Base-by-base conservation (phyloP, 2,113 vertebrate species). In the Thalassarche chlororhynchos region DNA sequence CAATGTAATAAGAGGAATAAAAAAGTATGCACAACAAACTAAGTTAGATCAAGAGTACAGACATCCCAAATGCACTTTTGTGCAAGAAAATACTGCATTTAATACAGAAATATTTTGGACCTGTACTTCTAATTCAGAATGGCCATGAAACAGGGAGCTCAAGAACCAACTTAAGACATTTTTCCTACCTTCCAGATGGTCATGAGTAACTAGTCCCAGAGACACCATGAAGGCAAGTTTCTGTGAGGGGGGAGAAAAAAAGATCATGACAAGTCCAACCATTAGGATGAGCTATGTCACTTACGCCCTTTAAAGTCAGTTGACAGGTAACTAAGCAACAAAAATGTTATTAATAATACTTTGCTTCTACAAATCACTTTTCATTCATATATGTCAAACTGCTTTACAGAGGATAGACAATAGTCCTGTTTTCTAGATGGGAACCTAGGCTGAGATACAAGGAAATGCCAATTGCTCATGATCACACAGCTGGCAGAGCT, bases 161-260 rank as follows among this genome's bases (percentile, higher is more conserved):
- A 92, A 82, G 76, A 96, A 95, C 26, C 71, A 96, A 72, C 5
- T 26, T 54, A 77, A 86, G 71, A 71, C 5, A 76, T 62, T 97
- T 95, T 88, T 86, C 98, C 98, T 98, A 99, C 99, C 99, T 99
- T 99, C 99, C 96, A 99, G 97, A 97, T 99, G 99, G 98, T 99
- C 99, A 34, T 99, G 99, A 97, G 99, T 99, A 65, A 99, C 99
- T 64, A 99, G 98, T 69, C 99, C 99, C 86, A 99, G 97, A 93
- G 99, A 99, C 95, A 99, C 99, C 99, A 99, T 99, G 98, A 99
- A 99, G 98, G 99, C 99, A 98, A 99, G 99, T 99, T 99, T 99
- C 99, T 99, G 96, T 90, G 81, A 71, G 83, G 64, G 36, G 36
- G n/a, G 76, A 95, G 90, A 89, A 94, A 95, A 76, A 95, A 96